Evolutionary conservation across 2,113 vertebrate genomes (phyloP).

Genomic region (Neogobius melanostomus): DNA sequence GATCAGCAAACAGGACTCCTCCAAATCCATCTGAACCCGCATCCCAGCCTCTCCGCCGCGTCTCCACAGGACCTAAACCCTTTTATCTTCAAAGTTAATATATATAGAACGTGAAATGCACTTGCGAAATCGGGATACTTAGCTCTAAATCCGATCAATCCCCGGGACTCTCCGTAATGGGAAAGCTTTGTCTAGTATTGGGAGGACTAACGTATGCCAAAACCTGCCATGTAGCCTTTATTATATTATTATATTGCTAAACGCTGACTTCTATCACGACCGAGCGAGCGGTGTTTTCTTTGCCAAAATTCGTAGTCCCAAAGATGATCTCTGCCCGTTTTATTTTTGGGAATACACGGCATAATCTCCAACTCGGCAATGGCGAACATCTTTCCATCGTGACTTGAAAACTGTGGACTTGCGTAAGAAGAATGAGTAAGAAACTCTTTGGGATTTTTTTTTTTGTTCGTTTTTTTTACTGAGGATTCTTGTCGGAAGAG

Average conservation of each 20-base stretch:
- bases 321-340: constrained; percentile 3
- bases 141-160: not conserved
- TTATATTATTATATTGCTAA: not conserved
- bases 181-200: not conserved
- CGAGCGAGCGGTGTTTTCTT: not conserved
- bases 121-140: not conserved
- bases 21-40: constrained; percentile 89
- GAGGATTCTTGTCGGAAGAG: constrained; percentile 33
- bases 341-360: not conserved
- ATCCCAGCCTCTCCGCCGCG: not conserved
- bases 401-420: constrained; percentile 5
- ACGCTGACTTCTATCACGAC: not conserved
- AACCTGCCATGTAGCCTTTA: constrained; percentile 11
- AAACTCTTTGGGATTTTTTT: constrained; percentile 15
- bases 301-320: not conserved
- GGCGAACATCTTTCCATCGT: not conserved
- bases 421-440: constrained; percentile 9
- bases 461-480: constrained; percentile 25
- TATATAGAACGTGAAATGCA: not conserved
- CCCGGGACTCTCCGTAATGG: not conserved
- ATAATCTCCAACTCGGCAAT: not conserved
- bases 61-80: not conserved
- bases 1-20: constrained; percentile 98
- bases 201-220: not conserved
- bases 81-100: not conserved